Percentiles rank a stretch among this genome's conserved stretches.
Evolutionary conservation across 1,140 invertebrate species (phyloP).

Genomic region (Akabosia matsudoensis): DNA sequence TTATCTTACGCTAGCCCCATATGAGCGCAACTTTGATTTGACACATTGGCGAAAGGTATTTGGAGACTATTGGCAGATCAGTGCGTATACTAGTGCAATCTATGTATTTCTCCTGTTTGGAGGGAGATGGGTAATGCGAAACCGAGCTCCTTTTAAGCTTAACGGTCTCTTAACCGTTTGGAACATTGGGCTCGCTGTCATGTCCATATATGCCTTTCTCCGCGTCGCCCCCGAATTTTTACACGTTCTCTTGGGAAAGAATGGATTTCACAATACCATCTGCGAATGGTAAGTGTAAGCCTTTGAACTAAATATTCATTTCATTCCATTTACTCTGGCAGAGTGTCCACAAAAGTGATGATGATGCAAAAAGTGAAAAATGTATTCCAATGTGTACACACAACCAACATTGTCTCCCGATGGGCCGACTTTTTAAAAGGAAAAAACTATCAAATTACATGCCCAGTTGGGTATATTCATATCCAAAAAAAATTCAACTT

Average conservation of each 20-base stretch:
- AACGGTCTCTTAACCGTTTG: constrained; percentile 34
- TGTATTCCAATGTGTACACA: not conserved
- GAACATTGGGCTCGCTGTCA: constrained; percentile 35
- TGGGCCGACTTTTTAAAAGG: not conserved
- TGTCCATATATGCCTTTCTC: constrained; percentile 39
- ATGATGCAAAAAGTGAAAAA: not conserved
- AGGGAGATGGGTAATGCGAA: constrained; percentile 30
- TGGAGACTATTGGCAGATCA: constrained; percentile 31
- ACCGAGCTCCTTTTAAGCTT: constrained; percentile 31
- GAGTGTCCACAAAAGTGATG: no score
- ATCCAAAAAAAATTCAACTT: no score
- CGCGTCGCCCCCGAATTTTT: constrained; percentile 38
- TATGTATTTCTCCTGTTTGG: constrained; percentile 42
- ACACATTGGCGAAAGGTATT: constrained; percentile 34
- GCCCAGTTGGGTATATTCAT: no score
- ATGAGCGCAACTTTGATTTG: constrained; percentile 34
- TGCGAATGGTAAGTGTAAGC: constrained; percentile 42
- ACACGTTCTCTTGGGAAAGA: constrained; percentile 27
- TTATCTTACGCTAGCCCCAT: constrained; percentile 32
- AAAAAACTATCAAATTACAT: no score
- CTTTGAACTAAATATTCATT: not conserved
- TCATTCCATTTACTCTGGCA: not conserved
- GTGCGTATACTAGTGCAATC: constrained; percentile 24
- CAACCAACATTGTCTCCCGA: not conserved
- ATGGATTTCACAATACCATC: constrained; percentile 41